A percentile compares a stretch with the other conserved stretches of the same genome.
Conservation (phyloP, 2,113 vertebrate species). For the Ceratotherium simum region DNA sequence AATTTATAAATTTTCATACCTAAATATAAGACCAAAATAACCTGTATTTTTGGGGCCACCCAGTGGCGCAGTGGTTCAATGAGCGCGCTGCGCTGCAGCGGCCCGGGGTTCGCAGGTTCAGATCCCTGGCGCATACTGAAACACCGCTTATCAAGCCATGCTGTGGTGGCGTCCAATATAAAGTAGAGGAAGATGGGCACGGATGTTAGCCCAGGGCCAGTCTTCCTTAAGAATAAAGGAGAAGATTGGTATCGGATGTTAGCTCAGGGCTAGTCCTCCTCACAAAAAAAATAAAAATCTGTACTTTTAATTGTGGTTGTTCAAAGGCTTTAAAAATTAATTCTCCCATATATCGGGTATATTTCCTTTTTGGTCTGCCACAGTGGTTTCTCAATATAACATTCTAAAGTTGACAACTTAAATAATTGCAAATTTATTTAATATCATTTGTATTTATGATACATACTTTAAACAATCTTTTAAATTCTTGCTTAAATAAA, state of each 20-base stretch:
- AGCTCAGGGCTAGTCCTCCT: too few species aligned
- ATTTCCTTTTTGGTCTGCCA: background rate
- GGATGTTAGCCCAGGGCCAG: too few species aligned
- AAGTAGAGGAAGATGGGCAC: too few species aligned
- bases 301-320: background rate
- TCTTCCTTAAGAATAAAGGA: too few species aligned
- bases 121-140: too few species aligned
- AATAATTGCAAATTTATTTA: background rate
- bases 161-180: too few species aligned
- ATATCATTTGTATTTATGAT: background rate
- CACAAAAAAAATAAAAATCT: too few species aligned
- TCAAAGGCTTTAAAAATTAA: constrained; percentile 9
- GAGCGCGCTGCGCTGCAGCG: too few species aligned
- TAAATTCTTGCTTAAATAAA: background rate
- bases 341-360: background rate
- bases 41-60: background rate
- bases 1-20: background rate
- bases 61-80: too few species aligned
- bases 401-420: background rate
- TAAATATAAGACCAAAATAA: background rate
- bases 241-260: too few species aligned
- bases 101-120: too few species aligned
- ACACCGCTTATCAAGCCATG: too few species aligned
- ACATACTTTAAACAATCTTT: background rate
- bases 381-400: background rate